Evolutionary conservation across 2,797 vertebrate species (phyloP), one percentile per base, ranked within the genome.

Genomic region (Labeo calbasu): DNA sequence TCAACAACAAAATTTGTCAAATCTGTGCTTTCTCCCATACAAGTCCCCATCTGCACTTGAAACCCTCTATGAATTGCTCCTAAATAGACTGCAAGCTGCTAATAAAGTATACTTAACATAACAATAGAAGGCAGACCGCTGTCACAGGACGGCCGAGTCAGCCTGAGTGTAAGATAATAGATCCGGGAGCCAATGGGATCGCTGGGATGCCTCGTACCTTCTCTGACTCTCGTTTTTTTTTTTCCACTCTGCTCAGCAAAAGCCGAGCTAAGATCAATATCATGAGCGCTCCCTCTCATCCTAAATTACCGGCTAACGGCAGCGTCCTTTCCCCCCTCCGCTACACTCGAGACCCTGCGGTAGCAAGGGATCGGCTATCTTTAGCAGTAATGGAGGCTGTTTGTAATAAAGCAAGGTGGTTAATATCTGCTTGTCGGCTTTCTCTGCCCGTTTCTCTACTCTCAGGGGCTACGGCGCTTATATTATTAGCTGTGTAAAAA

Each of bases 321-420:
- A 57, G 57, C 75, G 25, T 81, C 79, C 80, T 85, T 69, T 32
- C 68, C n/a, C 21, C 23, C 36, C 32, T 40, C 76, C 23, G 5
- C 57, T 69, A 61, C 53, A 61, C 75, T 66, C 73, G 40, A 82
- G 84, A 77, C 28, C 82, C 79, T 86, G n/a, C 23, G 43, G 71
- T 14, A 83, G 77, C 57, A 73, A 84, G 65, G 21, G 46, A 75
- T 76, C 25, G 25, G 66, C 84, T 80, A 81, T 71, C 76, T 88
- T 87, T 68, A 85, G 77, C 10, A 13, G 80, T 85, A 85, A 86
- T 86, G 81, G 86, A 71, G 78, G 86, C 70, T 79, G 81, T 88
- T 83, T 79, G 83, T 88, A 86, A 89, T 86, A 86, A 85, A 86
- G 82, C 78, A 68, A 79, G 71, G 80, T 88, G 86, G 81, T 89